Base-by-base conservation (phyloP, 2,888 invertebrate species). In the Cylloceria caligata region DNA sequence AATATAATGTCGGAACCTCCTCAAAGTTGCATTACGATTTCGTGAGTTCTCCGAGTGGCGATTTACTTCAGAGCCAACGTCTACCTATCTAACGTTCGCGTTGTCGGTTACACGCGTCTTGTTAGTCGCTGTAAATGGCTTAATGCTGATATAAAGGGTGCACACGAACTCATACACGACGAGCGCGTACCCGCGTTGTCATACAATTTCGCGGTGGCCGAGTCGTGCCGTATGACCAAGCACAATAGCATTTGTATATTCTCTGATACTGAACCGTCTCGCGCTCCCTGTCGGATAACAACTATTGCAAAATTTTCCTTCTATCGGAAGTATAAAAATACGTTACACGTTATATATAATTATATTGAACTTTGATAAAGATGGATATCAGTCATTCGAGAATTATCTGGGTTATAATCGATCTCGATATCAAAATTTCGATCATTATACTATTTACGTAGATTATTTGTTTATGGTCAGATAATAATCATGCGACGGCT, bases 61-160 rank as follows among this genome's bases (percentile, higher is more conserved):
- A 16, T 30, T n/a, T 16, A 16, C 67, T 55, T 39, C 27, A 16
- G 19, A 16, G 11, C 39, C 36, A 9, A 13, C 6, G 9, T 57
- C 13, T 4, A 4, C 11, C n/a, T 69, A 39, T 16, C 16, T 2
- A 57, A 24, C 24, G 57, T 73, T 64, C 9, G 36, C 69, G 39
- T 75, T 65, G 64, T 47, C 45, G 52, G 45, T 9, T 30, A 36
- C 60, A 36, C 36, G 55, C 64, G 55, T 21, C 52, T 69, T 34
- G 69, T 69, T 74, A 69, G 55, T 64, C 60, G 34, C 45, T 13
- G 13, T 75, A 55, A 80, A 80, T 80, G 55, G 80, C 69, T 80
- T 80, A 69, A 75, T 80, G 74, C 80, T 24, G 68, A 68, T 55
- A 80, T 21, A 69, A 80, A 80, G 74, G 64, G 80, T 65, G 69